Conservation (phyloP, 2,113 vertebrate species). For the Callospermophilus lateralis region DNA sequence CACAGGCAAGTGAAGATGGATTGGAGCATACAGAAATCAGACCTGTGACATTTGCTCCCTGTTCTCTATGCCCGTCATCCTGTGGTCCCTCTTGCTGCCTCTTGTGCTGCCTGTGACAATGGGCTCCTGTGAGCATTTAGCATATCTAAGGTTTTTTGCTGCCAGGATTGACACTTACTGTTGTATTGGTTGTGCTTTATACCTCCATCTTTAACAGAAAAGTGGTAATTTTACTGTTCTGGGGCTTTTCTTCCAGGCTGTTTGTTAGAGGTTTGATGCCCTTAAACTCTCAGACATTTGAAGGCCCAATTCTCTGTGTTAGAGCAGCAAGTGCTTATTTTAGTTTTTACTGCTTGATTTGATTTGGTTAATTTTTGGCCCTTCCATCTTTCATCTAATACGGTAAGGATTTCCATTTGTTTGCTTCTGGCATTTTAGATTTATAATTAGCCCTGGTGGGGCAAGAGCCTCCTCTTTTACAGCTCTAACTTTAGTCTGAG, state of each 20-base stretch:
- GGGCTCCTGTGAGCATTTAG: background rate
- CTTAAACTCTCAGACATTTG: background rate
- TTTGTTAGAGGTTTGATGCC: background rate
- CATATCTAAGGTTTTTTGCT: background rate
- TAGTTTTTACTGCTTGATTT: background rate
- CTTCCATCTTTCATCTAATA: background rate
- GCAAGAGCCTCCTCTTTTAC: background rate
- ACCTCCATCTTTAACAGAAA: background rate
- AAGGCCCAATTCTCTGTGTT: background rate
- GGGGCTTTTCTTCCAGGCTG: background rate
- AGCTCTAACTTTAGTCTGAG: background rate
- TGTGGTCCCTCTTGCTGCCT: background rate
- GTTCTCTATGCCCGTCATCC: background rate
- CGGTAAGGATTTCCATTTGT: background rate
- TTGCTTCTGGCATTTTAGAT: background rate
- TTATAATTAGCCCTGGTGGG: background rate
- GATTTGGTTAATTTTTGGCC: background rate
- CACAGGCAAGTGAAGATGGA: background rate
- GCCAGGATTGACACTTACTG: background rate
- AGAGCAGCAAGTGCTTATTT: background rate
- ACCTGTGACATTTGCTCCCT: background rate
- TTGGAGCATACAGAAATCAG: background rate
- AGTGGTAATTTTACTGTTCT: background rate
- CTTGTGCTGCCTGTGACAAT: background rate
- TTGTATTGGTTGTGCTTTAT: background rate